These are phyloP conservation scores for Zosterops borbonicus DNA, from an alignment of 2,113 vertebrate genomes.

Conservation along the genomic window DNA sequence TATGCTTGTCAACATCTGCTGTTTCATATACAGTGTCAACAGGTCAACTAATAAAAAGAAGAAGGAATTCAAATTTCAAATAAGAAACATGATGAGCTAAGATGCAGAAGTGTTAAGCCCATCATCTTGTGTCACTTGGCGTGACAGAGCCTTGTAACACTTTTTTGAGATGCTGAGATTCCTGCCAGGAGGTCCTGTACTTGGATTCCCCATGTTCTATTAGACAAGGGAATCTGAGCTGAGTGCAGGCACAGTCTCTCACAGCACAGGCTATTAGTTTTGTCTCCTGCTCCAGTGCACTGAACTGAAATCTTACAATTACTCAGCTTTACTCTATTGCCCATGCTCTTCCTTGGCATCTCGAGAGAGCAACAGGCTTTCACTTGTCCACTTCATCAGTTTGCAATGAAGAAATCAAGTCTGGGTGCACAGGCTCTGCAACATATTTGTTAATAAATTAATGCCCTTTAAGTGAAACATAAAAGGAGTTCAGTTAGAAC, in stretches of 20 bases:
- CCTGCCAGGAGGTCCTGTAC: background rate
- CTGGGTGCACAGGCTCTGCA: background rate
- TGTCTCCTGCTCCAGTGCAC: background rate
- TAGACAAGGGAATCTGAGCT: background rate
- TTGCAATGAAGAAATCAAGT: background rate
- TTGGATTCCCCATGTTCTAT: background rate
- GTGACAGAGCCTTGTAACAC: accelerated
- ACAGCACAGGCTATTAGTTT: background rate
- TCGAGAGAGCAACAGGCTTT: background rate
- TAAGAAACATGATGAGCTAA: background rate
- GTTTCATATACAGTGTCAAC: background rate
- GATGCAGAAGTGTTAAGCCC: background rate
- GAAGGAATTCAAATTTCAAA: background rate
- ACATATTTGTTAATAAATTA: background rate
- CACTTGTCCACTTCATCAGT: background rate
- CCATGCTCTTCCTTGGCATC: background rate
- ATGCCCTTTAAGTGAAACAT: background rate
- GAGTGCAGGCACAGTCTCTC: background rate
- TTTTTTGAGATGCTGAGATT: background rate
- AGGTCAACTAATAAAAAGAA: background rate
- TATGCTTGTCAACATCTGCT: background rate
- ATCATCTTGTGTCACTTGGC: background rate
- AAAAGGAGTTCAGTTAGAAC: background rate
- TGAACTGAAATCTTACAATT: background rate
- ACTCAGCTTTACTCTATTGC: background rate